Conservation (phyloP, 2,113 vertebrate species). For the Ia io region DNA sequence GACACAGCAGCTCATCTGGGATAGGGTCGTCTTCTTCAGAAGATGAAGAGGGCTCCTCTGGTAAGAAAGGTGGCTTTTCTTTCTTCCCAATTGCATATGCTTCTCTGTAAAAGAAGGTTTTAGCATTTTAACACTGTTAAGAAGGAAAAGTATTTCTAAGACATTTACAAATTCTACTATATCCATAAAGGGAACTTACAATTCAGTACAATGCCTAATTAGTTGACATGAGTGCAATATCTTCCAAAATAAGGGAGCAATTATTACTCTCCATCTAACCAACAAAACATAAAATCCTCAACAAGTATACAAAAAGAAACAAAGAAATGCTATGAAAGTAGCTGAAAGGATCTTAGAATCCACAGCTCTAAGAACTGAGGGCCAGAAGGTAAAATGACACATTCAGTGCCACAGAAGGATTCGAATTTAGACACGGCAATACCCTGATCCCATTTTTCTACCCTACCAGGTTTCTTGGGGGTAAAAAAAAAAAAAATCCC, state of each 20-base stretch:
- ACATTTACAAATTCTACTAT: neutral
- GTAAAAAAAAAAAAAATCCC: neutral
- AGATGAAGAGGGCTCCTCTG: conserved; percentile 86
- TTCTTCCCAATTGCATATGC: conserved; percentile 98
- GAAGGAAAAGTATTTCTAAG: neutral
- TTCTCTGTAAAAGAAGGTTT: conserved; percentile 82
- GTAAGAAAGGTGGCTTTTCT: conserved; percentile 94
- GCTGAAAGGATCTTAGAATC: neutral
- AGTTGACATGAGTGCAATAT: conserved; percentile 1
- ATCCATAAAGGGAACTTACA: neutral
- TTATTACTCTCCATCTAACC: neutral
- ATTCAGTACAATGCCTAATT: conserved; percentile 8
- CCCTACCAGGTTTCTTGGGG: neutral
- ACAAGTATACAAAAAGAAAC: neutral
- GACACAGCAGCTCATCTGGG: conserved; percentile 93
- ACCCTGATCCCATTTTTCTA: neutral
- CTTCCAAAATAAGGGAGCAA: neutral
- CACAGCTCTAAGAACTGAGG: neutral
- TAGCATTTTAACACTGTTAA: neutral
- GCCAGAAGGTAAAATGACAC: neutral
- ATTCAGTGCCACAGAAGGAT: neutral
- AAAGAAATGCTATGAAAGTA: neutral
- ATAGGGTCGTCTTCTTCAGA: conserved; percentile 91
- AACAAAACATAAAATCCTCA: conserved; percentile 5
- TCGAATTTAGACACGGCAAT: neutral